phyloP scores from a whole-genome alignment of 1,140 invertebrate species.

The Teleogryllus occipitalis region DNA sequence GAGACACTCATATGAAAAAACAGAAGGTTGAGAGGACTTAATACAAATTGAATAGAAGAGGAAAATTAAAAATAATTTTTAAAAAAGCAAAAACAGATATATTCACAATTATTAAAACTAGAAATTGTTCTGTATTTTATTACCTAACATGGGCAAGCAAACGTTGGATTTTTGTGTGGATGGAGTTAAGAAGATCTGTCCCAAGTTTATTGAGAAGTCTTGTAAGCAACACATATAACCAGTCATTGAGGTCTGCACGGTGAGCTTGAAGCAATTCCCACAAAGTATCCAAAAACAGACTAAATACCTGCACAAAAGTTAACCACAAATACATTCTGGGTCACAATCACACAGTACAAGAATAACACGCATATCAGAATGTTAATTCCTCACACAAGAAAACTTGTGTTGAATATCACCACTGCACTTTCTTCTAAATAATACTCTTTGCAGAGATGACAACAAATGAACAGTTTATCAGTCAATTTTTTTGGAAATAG shows the following conservation, averaged over 20 bases:
- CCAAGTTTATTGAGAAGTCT: conserved; percentile 79
- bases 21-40: no score
- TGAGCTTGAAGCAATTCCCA: conserved; percentile 82
- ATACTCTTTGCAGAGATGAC: not conserved
- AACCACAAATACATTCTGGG: not conserved
- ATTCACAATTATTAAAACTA: not conserved
- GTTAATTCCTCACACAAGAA: not conserved
- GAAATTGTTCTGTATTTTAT: conserved; percentile 14
- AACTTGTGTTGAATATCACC: not conserved
- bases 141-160: conserved; percentile 79
- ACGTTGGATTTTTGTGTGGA: conserved; percentile 80
- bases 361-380: not conserved
- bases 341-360: not conserved
- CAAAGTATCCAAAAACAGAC: conserved; percentile 83
- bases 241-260: conserved; percentile 76
- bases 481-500: not conserved
- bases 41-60: no score
- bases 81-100: not conserved
- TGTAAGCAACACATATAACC: conserved; percentile 79
- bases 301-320: conserved; percentile 57
- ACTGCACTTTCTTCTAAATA: not conserved
- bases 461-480: not conserved
- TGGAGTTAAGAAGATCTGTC: conserved; percentile 78
- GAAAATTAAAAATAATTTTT: not conserved
- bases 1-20: no score